Percentiles rank a stretch among this genome's conserved stretches.
Conservation (phyloP, 2,113 vertebrate species). For the Phaetusa simplex region DNA sequence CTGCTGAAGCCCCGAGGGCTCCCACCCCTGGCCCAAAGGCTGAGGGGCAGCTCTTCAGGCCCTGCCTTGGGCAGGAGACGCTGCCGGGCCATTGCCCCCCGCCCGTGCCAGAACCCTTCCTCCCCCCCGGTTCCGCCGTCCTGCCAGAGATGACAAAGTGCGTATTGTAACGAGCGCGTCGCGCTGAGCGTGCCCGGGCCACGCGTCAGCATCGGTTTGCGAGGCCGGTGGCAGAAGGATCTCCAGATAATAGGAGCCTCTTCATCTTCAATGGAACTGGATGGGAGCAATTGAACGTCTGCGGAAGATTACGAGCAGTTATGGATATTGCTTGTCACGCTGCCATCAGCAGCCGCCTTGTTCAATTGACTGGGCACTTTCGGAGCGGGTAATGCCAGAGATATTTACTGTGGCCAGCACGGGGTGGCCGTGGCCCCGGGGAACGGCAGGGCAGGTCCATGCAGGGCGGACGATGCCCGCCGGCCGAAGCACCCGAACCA, state of each 20-base stretch:
- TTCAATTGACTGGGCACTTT: constrained; percentile 23
- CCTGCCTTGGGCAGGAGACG: not conserved
- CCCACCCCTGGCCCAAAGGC: fast-evolving
- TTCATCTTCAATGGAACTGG: constrained; percentile 36
- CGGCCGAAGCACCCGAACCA: fast-evolving
- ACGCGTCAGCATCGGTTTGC: constrained; percentile 37
- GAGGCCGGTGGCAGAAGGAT: constrained; percentile 31
- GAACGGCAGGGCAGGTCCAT: fast-evolving
- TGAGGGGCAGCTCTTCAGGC: not conserved
- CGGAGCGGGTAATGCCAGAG: not conserved
- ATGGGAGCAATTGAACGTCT: constrained; percentile 25
- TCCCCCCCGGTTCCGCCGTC: fast-evolving
- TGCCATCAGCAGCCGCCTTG: constrained; percentile 57
- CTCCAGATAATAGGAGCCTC: constrained; percentile 44
- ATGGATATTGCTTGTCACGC: constrained; percentile 57
- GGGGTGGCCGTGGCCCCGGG: not conserved
- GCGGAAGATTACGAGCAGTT: constrained; percentile 61
- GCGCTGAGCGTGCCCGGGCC: not conserved
- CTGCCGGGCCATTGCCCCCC: not conserved
- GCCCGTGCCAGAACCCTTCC: fast-evolving
- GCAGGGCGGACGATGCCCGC: fast-evolving
- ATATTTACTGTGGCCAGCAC: not conserved
- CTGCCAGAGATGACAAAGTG: not conserved
- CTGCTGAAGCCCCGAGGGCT: not conserved
- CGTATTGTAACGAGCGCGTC: not conserved